Evolutionary conservation across 2,888 invertebrate genomes (phyloP), one percentile per base, ranked within the genome.

Genomic region (Drosophila stalkeri): DNA sequence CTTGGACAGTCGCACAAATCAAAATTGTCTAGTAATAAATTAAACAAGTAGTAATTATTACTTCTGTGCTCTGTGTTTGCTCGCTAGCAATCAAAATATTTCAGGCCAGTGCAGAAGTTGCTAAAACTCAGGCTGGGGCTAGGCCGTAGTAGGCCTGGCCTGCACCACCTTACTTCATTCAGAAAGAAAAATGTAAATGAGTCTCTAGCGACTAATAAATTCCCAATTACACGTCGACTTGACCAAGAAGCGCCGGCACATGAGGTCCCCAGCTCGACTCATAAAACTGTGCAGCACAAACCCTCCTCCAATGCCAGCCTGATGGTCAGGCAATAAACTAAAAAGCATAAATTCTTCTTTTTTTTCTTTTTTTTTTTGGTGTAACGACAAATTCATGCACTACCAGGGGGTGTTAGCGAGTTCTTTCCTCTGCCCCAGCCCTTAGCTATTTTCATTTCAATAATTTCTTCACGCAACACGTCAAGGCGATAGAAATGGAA

Each of bases 141-240:
- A 11, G 20, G 18, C 35, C 12, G 47, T 54, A 44, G 31, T 63
- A 51, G 31, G 31, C 49, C 49, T 3, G n/a, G 68, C 18, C 44
- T 46, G 6, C 51, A 35, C 54, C 69, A 59, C 46, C 61, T 61
- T 64, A 8, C 72, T 52, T 33, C 20, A 23, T 18, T 44, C 44
- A 61, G 47, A 75, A 70, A 70, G 77, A 83, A 76, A 78, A 80
- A 82, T 81, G 82, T 89, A 90, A 91, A 91, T 91, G 90, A 84
- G 89, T 92, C 91, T 92, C 91, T 72, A 76, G 91, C 84, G 91
- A 82, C 91, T 86, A 89, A 91, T 91, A 92, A 91, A 91, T 91
- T 89, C 84, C 82, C 89, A 80, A 89, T 88, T 86, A 90, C 88
- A 85, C 89, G 76, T 78, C 74, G 76, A 81, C 74, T 81, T 72